Percentiles rank a stretch among this genome's conserved stretches.
Evolutionary conservation across 92 coral and sea anemone species (phyloP).

Genomic region (Phenganax subtilis): DNA sequence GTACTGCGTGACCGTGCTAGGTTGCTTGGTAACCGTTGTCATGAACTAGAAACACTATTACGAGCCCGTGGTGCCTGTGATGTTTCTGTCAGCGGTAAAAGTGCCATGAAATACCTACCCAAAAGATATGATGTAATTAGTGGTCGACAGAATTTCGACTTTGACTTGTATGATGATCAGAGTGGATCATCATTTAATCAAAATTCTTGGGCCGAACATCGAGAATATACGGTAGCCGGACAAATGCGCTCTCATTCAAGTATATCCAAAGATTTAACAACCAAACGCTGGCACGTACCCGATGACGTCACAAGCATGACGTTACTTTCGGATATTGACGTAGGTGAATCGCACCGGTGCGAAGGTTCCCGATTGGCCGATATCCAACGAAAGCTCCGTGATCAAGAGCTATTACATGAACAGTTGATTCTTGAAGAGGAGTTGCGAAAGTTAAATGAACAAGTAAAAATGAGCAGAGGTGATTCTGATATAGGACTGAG

Average conservation of each 20-base stretch:
- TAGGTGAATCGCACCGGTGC: not conserved
- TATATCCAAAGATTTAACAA: not conserved
- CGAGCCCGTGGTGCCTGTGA: constrained; percentile 63
- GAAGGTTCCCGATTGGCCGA: constrained; percentile 14
- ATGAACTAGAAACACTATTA: constrained; percentile 65
- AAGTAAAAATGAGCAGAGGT: constrained; percentile 11
- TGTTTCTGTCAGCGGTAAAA: constrained; percentile 36
- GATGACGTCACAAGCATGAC: not conserved
- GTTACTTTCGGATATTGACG: not conserved
- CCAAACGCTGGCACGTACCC: not conserved
- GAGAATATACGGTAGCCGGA: not conserved
- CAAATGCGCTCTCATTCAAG: not conserved
- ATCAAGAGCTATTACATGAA: constrained; percentile 49
- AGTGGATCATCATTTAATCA: not conserved
- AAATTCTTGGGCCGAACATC: not conserved
- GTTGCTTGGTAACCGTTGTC: constrained; percentile 66
- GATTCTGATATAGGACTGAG: not conserved
- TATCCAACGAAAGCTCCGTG: constrained; percentile 14
- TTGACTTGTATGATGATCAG: not conserved
- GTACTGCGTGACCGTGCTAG: constrained; percentile 64
- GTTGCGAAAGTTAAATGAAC: constrained; percentile 50
- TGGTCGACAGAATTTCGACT: not conserved
- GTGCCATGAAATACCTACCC: not conserved
- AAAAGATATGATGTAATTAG: not conserved
- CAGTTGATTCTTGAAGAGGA: constrained; percentile 73